Percentiles rank a stretch among this genome's conserved stretches.
Conservation (phyloP, 2,113 vertebrate species). For the Rana temporaria region DNA sequence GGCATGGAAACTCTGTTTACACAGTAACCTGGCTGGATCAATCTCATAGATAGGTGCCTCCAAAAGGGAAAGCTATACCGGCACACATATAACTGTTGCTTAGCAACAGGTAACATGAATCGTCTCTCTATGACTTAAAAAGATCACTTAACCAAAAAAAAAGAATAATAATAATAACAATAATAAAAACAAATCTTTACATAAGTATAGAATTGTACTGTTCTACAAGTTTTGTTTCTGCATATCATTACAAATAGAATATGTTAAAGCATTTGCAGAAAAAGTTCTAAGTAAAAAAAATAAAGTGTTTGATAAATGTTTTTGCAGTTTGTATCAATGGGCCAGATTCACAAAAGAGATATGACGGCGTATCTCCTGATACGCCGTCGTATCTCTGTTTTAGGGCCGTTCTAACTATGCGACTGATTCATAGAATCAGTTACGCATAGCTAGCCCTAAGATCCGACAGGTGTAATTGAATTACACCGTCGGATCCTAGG, state of each 20-base stretch:
- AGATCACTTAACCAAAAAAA: conserved; percentile 12
- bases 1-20: conserved; percentile 60
- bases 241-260: background rate
- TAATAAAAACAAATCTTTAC: conserved; percentile 5
- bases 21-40: conserved; percentile 58
- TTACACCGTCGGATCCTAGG: too few species aligned
- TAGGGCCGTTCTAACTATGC: too few species aligned
- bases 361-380: too few species aligned
- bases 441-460: too few species aligned
- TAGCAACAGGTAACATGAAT: conserved; percentile 47
- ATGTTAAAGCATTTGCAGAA: background rate
- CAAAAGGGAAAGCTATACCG: conserved; percentile 49
- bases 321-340: too few species aligned
- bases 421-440: too few species aligned
- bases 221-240: background rate
- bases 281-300: too few species aligned
- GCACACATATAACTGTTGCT: conserved; percentile 53
- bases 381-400: too few species aligned
- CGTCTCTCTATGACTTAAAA: background rate
- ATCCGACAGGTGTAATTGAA: too few species aligned
- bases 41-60: conserved; percentile 52
- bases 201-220: background rate
- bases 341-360: too few species aligned
- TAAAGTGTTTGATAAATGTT: too few species aligned
- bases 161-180: background rate